Evolutionary conservation across 2,113 vertebrate species (phyloP), one percentile per base, ranked within the genome.

Genomic region (Cariama cristata): DNA sequence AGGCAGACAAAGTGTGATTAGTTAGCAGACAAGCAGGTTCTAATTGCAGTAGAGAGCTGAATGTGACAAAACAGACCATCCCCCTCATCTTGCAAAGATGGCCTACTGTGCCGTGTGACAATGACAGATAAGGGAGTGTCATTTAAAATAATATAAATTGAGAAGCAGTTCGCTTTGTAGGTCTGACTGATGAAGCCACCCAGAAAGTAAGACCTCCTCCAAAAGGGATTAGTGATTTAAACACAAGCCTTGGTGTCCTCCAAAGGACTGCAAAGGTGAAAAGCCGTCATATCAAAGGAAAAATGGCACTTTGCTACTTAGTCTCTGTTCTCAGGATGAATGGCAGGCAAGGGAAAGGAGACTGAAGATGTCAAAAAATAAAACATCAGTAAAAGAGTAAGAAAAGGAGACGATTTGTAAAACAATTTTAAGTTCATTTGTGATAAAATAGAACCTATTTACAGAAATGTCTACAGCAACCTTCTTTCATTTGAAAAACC

Each of bases 121-220:
- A 26, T 60, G 90, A 93, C 82, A 80, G 60, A 91, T 84, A 79
- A 63, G 21, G 42, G 35, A 73, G 6, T 8, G 14, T 91, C 44
- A 64, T 77, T 88, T 4, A 14, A 88, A 92, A 84, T 67, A 83
- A 56, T 56, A 71, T 32, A 84, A 95, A 91, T 75, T 80, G 59
- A 84, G 68, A 91, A 75, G 38, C 1, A 1, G 24, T 91, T 91
- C 0, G 0, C 64, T 90, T 94, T 75, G 55, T 84, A 52, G 8
- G 33, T 92, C 86, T 91, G 90, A 95, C 64, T 93, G 88, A 74
- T 93, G 92, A 92, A 88, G 33, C 94, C 86, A 89, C 79, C 76
- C 72, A 91, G 88, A 84, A 96, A 92, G 63, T 59, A 47, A 92
- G 50, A 74, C 38, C 77, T 88, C 44, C 68, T 95, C 56, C 52